Evolutionary conservation across 2,888 invertebrate species (phyloP), one percentile per base, ranked within the genome.

Genomic region (Hypomecis atomaria): DNA sequence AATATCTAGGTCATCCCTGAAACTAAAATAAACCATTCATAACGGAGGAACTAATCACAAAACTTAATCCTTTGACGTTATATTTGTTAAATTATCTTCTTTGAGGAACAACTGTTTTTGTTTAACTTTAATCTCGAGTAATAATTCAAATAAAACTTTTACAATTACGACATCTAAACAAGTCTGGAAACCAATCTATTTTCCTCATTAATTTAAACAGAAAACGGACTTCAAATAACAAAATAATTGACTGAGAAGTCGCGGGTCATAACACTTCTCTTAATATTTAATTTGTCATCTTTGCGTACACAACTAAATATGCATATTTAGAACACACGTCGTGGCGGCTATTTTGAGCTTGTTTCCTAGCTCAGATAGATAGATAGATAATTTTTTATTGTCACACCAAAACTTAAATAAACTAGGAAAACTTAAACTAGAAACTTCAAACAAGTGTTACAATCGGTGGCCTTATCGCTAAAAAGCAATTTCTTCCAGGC

Each of bases 81-180:
- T 62, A 52, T 58, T 62, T 63, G 36, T 49, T 11, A 36, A 33
- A 58, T 45, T 40, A 57, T 62, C 37, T 42, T 37, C 34, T 47
- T 11, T 11, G 34, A 52, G 52, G 9, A 56, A 55, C 48, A 48
- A n/a, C 23, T 23, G 48, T 53, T 57, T 62, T 45, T 63, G 44
- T 55, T 64, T 55, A 54, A 65, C 60, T 54, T 58, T 38, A 57
- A 58, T 61, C 47, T 59, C 47, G 33, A 59, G 59, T 50, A 36
- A 59, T 64, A 59, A 64, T 52, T 64, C 59, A 64, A 59, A 64
- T 59, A 56, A 52, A 64, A 64, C 64, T 64, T 64, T 64, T 56
- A 64, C 59, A 56, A 64, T 64, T 64, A 64, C 55, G 45, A 56
- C 59, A 56, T 59, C 64, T 33, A 59, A 64, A 64, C 59, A 59